phyloP scores from a whole-genome alignment of 2,888 invertebrate species.

The Parapristionchus giblindavisi region DNA sequence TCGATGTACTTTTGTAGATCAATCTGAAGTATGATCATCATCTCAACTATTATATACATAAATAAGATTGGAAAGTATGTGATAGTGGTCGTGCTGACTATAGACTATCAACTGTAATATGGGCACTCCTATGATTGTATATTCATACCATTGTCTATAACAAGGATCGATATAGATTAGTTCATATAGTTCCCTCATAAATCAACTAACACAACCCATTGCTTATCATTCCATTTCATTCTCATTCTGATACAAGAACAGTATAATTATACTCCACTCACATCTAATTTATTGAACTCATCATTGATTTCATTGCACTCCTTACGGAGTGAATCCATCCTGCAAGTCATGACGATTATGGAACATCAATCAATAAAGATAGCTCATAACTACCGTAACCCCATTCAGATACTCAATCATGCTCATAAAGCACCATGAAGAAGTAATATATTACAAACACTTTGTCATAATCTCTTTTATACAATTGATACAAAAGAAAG shows the following conservation, averaged over 20 bases:
- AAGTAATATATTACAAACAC: no score
- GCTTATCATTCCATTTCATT: background rate
- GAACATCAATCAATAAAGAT: background rate
- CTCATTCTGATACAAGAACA: background rate
- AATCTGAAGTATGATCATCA: conserved; percentile 6
- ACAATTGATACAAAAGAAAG: no score
- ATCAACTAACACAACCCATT: no score
- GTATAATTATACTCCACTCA: background rate
- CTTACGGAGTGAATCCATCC: conserved; percentile 33
- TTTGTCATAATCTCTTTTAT: no score
- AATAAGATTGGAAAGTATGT: no score
- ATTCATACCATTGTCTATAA: no score
- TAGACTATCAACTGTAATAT: no score
- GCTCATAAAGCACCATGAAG: conserved; percentile 24
- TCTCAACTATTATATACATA: no score
- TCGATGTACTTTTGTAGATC: conserved; percentile 69
- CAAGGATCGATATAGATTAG: no score
- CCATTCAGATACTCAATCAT: conserved; percentile 9
- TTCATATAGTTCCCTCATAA: no score
- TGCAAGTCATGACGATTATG: background rate
- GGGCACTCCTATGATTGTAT: no score
- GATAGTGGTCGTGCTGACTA: no score
- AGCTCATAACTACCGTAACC: conserved; percentile 3
- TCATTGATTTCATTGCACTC: conserved; percentile 12
- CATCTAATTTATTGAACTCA: conserved; percentile 23